Percentiles rank a stretch among this genome's conserved stretches.
These are phyloP conservation scores for Apus apus DNA, from an alignment of 2,113 vertebrate genomes.

Conservation along the genomic window DNA sequence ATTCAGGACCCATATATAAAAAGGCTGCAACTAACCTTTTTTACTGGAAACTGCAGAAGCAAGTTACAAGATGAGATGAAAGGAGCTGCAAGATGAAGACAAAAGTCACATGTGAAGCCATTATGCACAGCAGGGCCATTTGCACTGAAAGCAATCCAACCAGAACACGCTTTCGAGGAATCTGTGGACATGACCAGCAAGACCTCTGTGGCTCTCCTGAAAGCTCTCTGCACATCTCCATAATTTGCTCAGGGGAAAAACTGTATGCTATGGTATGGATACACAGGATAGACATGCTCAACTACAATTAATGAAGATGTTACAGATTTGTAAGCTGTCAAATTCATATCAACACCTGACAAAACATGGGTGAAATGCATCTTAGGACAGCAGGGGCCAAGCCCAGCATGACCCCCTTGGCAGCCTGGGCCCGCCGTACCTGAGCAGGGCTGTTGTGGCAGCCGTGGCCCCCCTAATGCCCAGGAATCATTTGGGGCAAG, in stretches of 20 bases:
- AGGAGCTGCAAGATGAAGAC: neutral
- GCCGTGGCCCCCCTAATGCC: fast-evolving
- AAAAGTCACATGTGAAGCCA: neutral
- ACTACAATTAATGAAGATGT: fast-evolving
- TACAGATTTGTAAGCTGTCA: too few species aligned
- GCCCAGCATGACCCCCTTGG: fast-evolving
- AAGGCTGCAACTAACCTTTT: neutral
- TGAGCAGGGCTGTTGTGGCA: fast-evolving
- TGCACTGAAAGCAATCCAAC: fast-evolving
- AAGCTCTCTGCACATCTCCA: neutral
- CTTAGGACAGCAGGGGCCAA: fast-evolving
- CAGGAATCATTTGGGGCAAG: fast-evolving
- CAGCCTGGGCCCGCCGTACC: neutral
- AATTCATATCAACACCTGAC: too few species aligned
- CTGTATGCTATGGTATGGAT: neutral
- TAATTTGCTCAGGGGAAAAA: neutral
- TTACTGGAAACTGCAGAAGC: neutral
- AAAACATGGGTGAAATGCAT: fast-evolving
- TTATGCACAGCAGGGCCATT: fast-evolving
- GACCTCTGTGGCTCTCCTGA: neutral
- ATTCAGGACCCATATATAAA: neutral
- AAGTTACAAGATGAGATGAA: neutral
- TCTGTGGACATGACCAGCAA: fast-evolving
- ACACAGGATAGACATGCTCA: fast-evolving
- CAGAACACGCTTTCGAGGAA: fast-evolving